phyloP scores from a whole-genome alignment of 64 coral and sea anemone genomes.

The Stylophora pistillata region DNA sequence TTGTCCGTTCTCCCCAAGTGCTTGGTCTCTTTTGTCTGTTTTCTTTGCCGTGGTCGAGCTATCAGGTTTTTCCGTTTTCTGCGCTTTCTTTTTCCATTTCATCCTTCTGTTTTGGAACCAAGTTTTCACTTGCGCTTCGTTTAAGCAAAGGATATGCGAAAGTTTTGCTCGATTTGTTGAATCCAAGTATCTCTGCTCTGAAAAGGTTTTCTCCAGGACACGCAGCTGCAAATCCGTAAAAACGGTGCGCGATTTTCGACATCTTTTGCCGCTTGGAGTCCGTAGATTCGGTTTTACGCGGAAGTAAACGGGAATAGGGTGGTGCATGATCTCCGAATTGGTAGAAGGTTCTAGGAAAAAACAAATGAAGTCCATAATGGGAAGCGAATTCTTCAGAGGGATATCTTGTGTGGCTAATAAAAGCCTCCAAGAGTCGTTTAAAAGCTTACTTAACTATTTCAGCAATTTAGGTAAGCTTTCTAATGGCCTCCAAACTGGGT shows the following conservation, averaged over 20 bases:
- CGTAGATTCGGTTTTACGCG: conserved; percentile 60
- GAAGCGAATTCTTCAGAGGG: neutral
- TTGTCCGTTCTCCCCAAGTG: neutral
- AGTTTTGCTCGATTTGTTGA: conserved; percentile 63
- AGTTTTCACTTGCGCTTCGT: conserved; percentile 74
- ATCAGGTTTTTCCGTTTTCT: conserved; percentile 48
- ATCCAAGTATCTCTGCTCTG: conserved; percentile 65
- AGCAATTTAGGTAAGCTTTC: neutral
- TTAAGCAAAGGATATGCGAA: conserved; percentile 58
- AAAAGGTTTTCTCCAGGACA: conserved; percentile 69
- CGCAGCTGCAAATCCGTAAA: conserved; percentile 71
- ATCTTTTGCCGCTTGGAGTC: conserved; percentile 62
- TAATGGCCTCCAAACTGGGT: neutral
- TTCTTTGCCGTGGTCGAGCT: conserved; percentile 41
- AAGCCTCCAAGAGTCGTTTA: neutral
- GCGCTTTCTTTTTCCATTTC: conserved; percentile 68
- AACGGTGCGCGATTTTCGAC: conserved; percentile 68
- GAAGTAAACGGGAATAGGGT: conserved; percentile 64
- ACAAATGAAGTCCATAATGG: neutral
- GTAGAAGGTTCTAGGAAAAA: conserved; percentile 17
- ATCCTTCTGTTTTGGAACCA: conserved; percentile 77
- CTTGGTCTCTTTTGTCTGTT: neutral
- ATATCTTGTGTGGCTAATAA: neutral
- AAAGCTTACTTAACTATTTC: conserved; percentile 1
- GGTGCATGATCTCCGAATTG: conserved; percentile 37